Conservation (phyloP, 2,113 vertebrate species). For the Litocranius walleri region DNA sequence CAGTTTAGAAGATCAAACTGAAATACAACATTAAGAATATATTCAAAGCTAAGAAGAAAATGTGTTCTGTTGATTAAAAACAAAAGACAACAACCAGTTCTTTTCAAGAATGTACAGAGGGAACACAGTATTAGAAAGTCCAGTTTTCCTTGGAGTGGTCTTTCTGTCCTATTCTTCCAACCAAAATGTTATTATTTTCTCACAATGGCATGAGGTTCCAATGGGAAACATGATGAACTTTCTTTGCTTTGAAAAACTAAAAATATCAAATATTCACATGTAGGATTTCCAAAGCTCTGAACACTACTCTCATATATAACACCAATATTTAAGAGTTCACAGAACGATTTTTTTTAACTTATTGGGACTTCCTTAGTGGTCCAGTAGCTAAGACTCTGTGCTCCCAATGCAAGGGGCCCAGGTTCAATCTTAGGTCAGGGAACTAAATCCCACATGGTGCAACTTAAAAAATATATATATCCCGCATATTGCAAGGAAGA, state of each 20-base stretch:
- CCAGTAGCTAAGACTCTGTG: neutral
- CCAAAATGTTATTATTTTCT: neutral
- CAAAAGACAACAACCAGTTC: neutral
- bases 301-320: neutral
- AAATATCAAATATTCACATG: neutral
- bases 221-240: neutral
- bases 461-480: neutral
- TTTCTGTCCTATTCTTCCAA: neutral
- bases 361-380: neutral
- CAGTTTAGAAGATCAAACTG: too few species aligned
- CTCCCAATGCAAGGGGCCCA: neutral
- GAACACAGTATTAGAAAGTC: neutral
- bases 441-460: neutral
- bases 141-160: neutral
- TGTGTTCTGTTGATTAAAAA: neutral
- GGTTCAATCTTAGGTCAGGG: neutral
- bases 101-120: neutral
- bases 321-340: neutral
- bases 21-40: too few species aligned
- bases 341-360: neutral
- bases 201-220: neutral
- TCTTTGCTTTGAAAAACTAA: neutral
- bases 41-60: too few species aligned
- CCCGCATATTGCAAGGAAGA: neutral
- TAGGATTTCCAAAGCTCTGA: neutral